Percentiles rank a stretch among this genome's conserved stretches.
phyloP scores from a whole-genome alignment of 2,797 vertebrate genomes.

The Lophius americanus region DNA sequence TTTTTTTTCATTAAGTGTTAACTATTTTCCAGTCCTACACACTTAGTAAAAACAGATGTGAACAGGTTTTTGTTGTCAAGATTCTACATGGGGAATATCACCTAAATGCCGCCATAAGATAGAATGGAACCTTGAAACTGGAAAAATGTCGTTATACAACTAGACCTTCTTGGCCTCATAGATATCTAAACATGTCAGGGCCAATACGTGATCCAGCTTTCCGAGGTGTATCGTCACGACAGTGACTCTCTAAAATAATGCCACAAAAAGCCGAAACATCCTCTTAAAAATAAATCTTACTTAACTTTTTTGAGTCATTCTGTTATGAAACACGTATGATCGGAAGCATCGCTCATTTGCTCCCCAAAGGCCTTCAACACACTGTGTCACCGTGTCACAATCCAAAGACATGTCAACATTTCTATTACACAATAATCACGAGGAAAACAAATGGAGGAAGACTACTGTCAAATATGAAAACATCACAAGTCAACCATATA shows the following conservation, averaged over 20 bases:
- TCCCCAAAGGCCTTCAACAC: background rate
- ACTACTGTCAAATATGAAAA: background rate
- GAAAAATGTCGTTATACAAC: too few relatives aligned
- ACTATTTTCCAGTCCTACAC: too few relatives aligned
- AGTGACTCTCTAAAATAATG: background rate
- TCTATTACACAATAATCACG: slow-evolving; percentile 6
- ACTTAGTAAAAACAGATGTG: too few relatives aligned
- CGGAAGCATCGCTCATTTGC: background rate
- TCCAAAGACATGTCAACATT: slow-evolving; percentile 36
- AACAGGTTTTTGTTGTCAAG: too few relatives aligned
- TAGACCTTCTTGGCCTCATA: too few relatives aligned
- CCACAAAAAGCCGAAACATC: background rate
- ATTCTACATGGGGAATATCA: too few relatives aligned
- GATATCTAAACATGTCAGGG: too few relatives aligned
- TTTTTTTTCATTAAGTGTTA: too few relatives aligned
- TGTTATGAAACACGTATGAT: background rate
- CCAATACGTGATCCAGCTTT: background rate
- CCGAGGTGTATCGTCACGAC: background rate
- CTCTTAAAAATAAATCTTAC: background rate
- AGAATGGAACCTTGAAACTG: too few relatives aligned
- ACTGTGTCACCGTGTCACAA: slow-evolving; percentile 26
- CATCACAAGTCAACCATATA: background rate
- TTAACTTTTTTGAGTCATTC: background rate
- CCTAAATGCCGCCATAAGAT: too few relatives aligned
- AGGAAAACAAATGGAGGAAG: slow-evolving; percentile 13